phyloP scores from a whole-genome alignment of 1,140 invertebrate genomes.

The Drosophila serrata region DNA sequence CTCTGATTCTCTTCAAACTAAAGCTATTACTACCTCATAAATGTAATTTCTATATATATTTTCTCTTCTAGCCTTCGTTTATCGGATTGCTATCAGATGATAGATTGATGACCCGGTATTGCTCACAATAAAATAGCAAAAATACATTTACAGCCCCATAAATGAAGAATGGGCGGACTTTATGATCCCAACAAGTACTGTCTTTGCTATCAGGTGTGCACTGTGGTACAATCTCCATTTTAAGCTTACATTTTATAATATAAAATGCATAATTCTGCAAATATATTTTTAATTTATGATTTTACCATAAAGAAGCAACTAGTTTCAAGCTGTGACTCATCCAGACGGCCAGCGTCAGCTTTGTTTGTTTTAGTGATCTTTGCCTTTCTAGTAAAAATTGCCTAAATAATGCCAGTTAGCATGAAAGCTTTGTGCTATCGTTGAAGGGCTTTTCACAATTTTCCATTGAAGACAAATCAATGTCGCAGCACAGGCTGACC shows the following conservation, averaged over 20 bases:
- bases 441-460: conserved; percentile 28
- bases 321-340: conserved; percentile 23
- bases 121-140: conserved; percentile 4
- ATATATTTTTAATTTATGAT: not conserved
- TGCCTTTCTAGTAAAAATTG: conserved; percentile 10
- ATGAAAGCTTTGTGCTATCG: conserved; percentile 31
- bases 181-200: conserved; percentile 20
- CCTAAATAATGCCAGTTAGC: conserved; percentile 38
- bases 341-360: not conserved
- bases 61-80: not conserved
- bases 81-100: conserved; percentile 5
- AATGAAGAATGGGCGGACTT: conserved; percentile 13
- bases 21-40: not conserved
- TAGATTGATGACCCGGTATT: not conserved
- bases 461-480: conserved; percentile 32
- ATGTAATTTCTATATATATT: not conserved
- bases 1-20: not conserved
- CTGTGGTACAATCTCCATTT: conserved; percentile 9
- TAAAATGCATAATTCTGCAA: too few species aligned
- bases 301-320: not conserved
- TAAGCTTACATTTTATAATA: not conserved
- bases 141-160: conserved; percentile 15
- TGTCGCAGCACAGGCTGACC: conserved; percentile 14
- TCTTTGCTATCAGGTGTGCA: conserved; percentile 41
- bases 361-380: conserved; percentile 16